Evolutionary conservation across 2,888 invertebrate species (phyloP).

Genomic region (Euspilapteryx auroguttella): DNA sequence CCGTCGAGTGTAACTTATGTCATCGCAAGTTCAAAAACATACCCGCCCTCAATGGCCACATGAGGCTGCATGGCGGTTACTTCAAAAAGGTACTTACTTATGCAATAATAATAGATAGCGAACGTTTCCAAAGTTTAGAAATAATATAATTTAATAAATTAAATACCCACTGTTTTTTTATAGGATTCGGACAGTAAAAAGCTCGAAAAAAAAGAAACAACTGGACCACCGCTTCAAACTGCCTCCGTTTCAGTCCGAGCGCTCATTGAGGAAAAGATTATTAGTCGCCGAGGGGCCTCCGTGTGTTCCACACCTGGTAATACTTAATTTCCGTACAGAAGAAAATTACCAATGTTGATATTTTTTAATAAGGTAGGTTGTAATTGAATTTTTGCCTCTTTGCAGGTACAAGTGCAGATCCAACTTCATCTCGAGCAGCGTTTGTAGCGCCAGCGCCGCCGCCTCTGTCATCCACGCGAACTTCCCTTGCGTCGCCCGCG

Average conservation of each 20-base stretch:
- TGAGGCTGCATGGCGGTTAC: slow-evolving; percentile 96
- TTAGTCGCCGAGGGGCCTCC: slow-evolving; percentile 74
- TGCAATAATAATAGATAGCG: no score
- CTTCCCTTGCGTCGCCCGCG: slow-evolving; percentile 31
- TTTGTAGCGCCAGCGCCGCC: slow-evolving; percentile 48
- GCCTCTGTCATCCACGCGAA: slow-evolving; percentile 34
- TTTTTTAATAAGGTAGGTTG: no score
- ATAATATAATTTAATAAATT: slow-evolving; percentile 5
- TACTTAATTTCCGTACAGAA: no score
- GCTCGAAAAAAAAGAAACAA: slow-evolving; percentile 80
- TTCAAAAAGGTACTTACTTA: slow-evolving; percentile 92
- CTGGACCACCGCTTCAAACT: slow-evolving; percentile 86
- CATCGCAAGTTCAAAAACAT: slow-evolving; percentile 96
- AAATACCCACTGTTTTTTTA: no score
- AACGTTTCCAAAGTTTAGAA: no score
- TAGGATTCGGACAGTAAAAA: slow-evolving; percentile 88
- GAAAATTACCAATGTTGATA: no score
- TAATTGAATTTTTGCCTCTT: no score
- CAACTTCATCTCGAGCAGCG: slow-evolving; percentile 24
- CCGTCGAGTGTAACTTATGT: slow-evolving; percentile 94
- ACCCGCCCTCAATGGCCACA: slow-evolving; percentile 96
- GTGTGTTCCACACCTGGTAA: slow-evolving; percentile 20
- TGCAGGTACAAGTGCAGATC: slow-evolving; percentile 25
- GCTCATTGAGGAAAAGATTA: slow-evolving; percentile 90
- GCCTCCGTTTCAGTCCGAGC: slow-evolving; percentile 89